Base-by-base conservation (phyloP, 2,888 invertebrate genomes). In the Hemicrepidius hirtus region DNA sequence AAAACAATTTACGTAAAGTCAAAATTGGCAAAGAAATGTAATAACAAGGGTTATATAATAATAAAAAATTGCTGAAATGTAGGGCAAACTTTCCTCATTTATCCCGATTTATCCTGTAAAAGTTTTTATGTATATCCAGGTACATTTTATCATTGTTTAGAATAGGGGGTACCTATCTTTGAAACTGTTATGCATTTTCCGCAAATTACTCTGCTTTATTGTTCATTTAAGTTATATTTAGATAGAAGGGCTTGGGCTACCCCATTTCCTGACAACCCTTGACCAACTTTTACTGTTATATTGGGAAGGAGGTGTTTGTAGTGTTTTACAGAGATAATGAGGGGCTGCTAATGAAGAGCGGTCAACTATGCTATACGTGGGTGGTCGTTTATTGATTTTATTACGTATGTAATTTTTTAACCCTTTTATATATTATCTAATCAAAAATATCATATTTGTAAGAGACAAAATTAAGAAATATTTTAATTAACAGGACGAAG, bases 261-360 rank as follows among this genome's bases (percentile, higher is more conserved):
- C 50, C 24, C 24, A 50, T 24, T 50, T 50, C 50, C 50, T 50
- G 24, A 21, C 21, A 50, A 50, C 24, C 28, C 53, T 53, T 53
- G 28, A 53, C 53, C 53, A 46, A 20, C 18, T 46, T 46, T 46
- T 44, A 3, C 21, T 28, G n/a, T n/a, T n/a, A n/a, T n/a, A n/a
- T n/a, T 5, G 24, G 24, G 24, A 6, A 18, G 3, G 21, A 53
- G 24, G 21, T 3, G 49, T n/a, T 20, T 24, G 53, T 13, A n/a
- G 10, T 28, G 9, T 28, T 53, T 53, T 53, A n/a, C 53, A 53
- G 5, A 53, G 53, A 53, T 13, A 28, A 49, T 49, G 2, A 53
- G 28, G 53, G 53, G 53, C 3, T 1, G 24, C 13, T 13, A 28
- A 24, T n/a, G 37, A 57, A 55, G n/a, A 20, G 57, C 28, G 21